Evolutionary conservation across 1,140 invertebrate species (phyloP).

Genomic region (Penaeus japonicus): DNA sequence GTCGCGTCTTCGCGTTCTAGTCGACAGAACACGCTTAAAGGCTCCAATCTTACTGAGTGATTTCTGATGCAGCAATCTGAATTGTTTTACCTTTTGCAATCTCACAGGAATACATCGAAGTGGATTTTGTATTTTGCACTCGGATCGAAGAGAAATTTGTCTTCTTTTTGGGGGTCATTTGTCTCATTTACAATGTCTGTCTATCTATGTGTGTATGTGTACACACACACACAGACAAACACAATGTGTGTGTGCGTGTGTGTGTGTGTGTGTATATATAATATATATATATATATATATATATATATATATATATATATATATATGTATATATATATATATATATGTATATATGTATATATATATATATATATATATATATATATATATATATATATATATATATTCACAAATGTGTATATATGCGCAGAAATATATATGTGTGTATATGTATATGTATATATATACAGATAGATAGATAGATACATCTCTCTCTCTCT

Average conservation of each 20-base stretch:
- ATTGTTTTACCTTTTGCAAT: too few relatives aligned
- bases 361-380: constrained; percentile 14
- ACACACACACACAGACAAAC: not conserved
- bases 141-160: not conserved
- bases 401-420: not conserved
- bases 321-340: not conserved
- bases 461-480: not conserved
- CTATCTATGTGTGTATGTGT: not conserved
- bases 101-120: too few relatives aligned
- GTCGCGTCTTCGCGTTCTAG: too few relatives aligned
- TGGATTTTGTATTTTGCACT: not conserved
- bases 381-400: not conserved
- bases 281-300: not conserved
- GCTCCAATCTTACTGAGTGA: too few relatives aligned
- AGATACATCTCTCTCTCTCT: too few relatives aligned
- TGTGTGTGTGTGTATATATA: not conserved
- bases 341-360: not conserved
- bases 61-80: too few relatives aligned
- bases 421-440: too few relatives aligned
- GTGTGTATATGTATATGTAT: not conserved
- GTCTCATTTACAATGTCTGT: not conserved
- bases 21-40: too few relatives aligned
- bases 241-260: not conserved
- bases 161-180: too few relatives aligned
- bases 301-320: not conserved